These are phyloP conservation scores for Drosophila kuntzei DNA, from an alignment of 2,888 invertebrate genomes.

Conservation along the genomic window DNA sequence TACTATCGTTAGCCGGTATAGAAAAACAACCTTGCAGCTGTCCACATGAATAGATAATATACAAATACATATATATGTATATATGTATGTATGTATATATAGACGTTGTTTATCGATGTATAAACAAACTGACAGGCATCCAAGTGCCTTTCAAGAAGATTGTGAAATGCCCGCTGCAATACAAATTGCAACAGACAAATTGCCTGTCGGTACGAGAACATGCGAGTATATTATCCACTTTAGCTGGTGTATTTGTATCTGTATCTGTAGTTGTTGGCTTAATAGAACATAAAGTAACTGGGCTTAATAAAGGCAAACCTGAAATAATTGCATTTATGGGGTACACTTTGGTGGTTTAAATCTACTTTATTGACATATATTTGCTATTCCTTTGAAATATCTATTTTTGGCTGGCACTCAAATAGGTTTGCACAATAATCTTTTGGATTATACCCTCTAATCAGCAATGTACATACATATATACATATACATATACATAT, in stretches of 20 bases:
- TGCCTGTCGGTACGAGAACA: conserved; percentile 15
- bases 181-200: conserved; percentile 22
- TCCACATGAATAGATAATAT: conserved; percentile 12
- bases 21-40: conserved; percentile 40
- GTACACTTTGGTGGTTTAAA: conserved; percentile 1
- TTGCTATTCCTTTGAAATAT: background rate
- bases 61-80: background rate
- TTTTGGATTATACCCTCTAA: conserved; percentile 11
- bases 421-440: conserved; percentile 17
- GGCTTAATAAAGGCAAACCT: background rate
- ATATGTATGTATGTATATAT: conserved; percentile 5
- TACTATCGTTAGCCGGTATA: conserved; percentile 31
- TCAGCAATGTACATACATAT: background rate
- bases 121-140: conserved; percentile 28
- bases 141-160: conserved; percentile 7
- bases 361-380: conserved; percentile 5
- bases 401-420: conserved; percentile 16
- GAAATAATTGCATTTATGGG: conserved; percentile 4
- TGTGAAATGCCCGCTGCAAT: conserved; percentile 6
- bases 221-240: background rate
- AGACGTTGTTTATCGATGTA: conserved; percentile 17
- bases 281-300: background rate
- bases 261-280: background rate
- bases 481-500: background rate
- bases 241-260: conserved; percentile 2